A percentile compares a stretch with the other conserved stretches of the same genome.
Conservation (phyloP, 2,888 invertebrate species). For the Sminthurinus aureus region DNA sequence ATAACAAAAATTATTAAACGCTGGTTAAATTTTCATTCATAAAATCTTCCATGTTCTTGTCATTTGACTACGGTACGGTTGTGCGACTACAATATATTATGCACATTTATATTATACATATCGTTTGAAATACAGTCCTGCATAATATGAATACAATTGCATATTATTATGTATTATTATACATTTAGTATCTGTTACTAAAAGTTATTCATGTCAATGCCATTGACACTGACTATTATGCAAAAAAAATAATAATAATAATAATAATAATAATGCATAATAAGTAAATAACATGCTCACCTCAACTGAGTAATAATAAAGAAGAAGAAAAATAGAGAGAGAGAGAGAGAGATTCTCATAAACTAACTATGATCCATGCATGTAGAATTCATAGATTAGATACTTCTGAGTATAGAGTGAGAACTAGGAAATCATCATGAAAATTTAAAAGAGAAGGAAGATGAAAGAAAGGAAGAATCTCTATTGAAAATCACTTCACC, state of each 20-base stretch:
- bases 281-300: neutral
- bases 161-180: neutral
- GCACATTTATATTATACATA: neutral
- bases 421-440: neutral
- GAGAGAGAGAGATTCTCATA: too few species aligned
- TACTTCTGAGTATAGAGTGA: neutral
- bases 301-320: too few species aligned
- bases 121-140: neutral
- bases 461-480: neutral
- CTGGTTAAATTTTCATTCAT: constrained; percentile 20
- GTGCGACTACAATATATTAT: neutral
- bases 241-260: neutral
- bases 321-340: neutral
- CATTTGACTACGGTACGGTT: neutral
- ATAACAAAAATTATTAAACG: too few species aligned
- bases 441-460: neutral
- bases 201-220: constrained; percentile 9
- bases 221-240: constrained; percentile 18
- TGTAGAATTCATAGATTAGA: too few species aligned
- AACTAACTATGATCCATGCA: too few species aligned
- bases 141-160: too few species aligned
- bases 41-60: constrained; percentile 20
- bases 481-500: constrained; percentile 9
- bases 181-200: neutral
- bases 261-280: neutral